These are phyloP conservation scores for Pongo pygmaeus DNA, from an alignment of 2,113 vertebrate species.

Conservation along the genomic window DNA sequence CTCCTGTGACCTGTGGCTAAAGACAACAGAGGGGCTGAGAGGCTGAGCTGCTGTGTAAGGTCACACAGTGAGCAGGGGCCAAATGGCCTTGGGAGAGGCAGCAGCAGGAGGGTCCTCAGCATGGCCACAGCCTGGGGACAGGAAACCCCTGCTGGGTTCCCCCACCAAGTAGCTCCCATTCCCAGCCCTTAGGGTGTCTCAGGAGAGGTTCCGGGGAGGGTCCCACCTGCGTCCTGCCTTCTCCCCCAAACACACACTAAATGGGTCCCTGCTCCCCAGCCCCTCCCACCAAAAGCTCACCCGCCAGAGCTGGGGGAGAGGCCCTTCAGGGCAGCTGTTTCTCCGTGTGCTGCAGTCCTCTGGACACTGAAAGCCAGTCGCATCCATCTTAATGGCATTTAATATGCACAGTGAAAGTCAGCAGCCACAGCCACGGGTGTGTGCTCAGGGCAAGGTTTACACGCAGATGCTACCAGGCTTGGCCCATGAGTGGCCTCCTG, in stretches of 20 bases:
- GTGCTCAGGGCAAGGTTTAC: background rate
- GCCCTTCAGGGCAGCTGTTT: background rate
- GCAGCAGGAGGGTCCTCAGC: background rate
- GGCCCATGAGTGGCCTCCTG: no score
- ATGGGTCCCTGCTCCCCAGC: background rate
- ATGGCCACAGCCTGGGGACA: background rate
- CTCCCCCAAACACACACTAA: background rate
- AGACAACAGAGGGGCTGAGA: background rate
- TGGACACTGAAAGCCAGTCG: background rate
- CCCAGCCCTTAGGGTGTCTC: background rate
- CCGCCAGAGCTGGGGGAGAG: no score
- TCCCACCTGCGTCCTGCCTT: background rate
- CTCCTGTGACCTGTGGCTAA: background rate
- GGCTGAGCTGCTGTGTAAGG: background rate
- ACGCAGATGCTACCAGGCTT: background rate
- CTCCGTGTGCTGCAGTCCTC: background rate
- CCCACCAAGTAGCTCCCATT: background rate
- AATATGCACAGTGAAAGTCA: background rate
- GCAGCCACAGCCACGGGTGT: background rate
- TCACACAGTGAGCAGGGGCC: background rate
- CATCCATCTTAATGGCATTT: background rate
- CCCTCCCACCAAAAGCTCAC: no score
- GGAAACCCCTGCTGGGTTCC: background rate
- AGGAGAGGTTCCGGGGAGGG: background rate
- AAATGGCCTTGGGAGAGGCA: background rate